phyloP scores from a whole-genome alignment of 2,888 invertebrate genomes.

The Drosophila borborema region DNA sequence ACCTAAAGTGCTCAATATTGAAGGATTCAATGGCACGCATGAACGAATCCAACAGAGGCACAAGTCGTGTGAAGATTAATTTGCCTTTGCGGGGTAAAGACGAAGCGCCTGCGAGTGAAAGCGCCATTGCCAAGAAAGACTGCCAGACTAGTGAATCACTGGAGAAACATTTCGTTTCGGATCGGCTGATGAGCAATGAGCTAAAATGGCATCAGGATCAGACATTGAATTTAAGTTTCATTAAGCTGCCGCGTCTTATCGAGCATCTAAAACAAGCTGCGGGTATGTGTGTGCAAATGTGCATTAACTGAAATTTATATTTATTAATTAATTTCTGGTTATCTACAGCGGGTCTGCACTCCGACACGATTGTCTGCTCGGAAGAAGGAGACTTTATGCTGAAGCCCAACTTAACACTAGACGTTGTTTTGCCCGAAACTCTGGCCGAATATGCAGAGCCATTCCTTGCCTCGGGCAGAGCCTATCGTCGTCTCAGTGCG shows the following conservation, averaged over 20 bases:
- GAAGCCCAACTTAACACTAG: constrained; percentile 85
- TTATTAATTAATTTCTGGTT: neutral
- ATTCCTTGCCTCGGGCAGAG: constrained; percentile 83
- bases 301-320: too few species aligned
- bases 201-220: constrained; percentile 30
- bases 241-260: constrained; percentile 62
- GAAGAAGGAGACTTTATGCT: constrained; percentile 85
- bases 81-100: constrained; percentile 6
- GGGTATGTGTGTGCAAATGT: constrained; percentile 58
- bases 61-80: neutral
- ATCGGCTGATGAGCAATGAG: constrained; percentile 48
- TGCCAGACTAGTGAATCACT: neutral
- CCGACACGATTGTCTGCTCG: constrained; percentile 86
- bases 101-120: neutral
- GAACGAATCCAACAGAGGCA: constrained; percentile 8
- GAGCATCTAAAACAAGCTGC: constrained; percentile 78
- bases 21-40: constrained; percentile 32
- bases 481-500: constrained; percentile 77
- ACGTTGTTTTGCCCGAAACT: constrained; percentile 86
- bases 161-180: constrained; percentile 57
- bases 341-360: constrained; percentile 87
- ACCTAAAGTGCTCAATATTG: neutral
- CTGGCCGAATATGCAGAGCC: constrained; percentile 83
- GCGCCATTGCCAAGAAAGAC: neutral
- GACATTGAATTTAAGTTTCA: constrained; percentile 20